Percentiles rank a stretch among this genome's conserved stretches.
Conservation (phyloP, 2,113 vertebrate genomes). For the Nibea coibor region DNA sequence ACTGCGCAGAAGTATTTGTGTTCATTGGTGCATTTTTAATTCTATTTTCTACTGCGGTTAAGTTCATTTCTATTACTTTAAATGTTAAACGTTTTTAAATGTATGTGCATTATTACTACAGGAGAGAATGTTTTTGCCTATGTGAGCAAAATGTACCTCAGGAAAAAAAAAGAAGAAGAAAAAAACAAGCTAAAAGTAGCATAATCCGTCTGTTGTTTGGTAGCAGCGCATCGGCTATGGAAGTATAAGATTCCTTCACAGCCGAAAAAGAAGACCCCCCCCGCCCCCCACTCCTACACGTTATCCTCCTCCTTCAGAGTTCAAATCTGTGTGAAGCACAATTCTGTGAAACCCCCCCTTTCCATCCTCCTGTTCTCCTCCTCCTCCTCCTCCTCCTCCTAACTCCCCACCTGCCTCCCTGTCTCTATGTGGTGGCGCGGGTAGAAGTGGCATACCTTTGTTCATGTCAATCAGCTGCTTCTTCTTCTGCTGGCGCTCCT, state of each 20-base stretch:
- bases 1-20: neutral
- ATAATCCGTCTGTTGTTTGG: constrained; percentile 57
- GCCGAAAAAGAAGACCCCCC: constrained; percentile 40
- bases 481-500: constrained; percentile 96
- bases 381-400: neutral
- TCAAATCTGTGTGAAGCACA: constrained; percentile 67
- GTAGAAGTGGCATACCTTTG: constrained; percentile 89
- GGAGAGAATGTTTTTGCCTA: neutral
- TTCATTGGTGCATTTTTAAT: neutral
- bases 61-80: neutral
- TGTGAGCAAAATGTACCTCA: neutral
- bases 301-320: constrained; percentile 57
- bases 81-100: neutral
- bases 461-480: constrained; percentile 98
- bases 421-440: constrained; percentile 49
- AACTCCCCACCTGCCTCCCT: constrained; percentile 50
- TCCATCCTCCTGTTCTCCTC: constrained; percentile 31
- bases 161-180: neutral
- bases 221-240: constrained; percentile 8
- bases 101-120: neutral
- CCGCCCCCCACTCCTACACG: constrained; percentile 22
- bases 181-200: constrained; percentile 39
- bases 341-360: constrained; percentile 44
- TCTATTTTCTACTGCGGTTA: neutral
- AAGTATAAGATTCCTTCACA: constrained; percentile 50